Base-by-base conservation (phyloP, 92 coral and sea anemone genomes). In the Palythoa grandiflora region DNA sequence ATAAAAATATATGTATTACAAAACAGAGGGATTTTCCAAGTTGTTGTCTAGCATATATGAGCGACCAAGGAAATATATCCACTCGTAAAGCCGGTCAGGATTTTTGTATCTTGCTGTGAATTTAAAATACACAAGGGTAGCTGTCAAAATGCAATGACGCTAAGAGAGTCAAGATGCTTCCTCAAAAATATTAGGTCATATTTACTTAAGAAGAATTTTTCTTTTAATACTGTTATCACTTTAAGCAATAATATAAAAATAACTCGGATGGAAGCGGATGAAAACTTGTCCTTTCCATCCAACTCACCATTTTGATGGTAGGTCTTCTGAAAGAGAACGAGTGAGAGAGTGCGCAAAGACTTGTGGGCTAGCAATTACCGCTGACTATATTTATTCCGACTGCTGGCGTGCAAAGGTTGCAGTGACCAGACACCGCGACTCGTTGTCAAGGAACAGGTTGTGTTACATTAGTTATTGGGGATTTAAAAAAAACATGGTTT, bases 281-380 rank as follows among this genome's bases (percentile, higher is more conserved):
- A 20, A 83, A 84, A 88, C 50, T 52, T 68, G 38, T 78, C 39
- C 60, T 36, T 36, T 38, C 7, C 53, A 60, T 17, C 65, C 4
- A 47, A 94, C 97, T 91, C 93, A 94, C 97, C 97, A 94, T 94
- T 86, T 92, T 80, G 94, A 90, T 90, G 97, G 79, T 91, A 38
- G 53, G 55, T 85, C 84, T 87, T 92, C 88, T 68, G 14, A 83
- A 91, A 94, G 93, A 92, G 93, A 75, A 73, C 88, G 94, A 80
- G 50, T 78, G 14, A 78, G 47, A 7, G 36, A 40, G 20, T 40
- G 74, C 80, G 93, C 70, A 90, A 14, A 3, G 95, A 19, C 87
- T 92, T 87, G 68, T 94, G 97, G 97, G 93, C 47, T 28, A 44
- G 15, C 84, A 53, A 60, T 19, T 51, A 61, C 89, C 89, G 89